Percentiles rank a stretch among this genome's conserved stretches.
These are phyloP conservation scores for Panthera leo DNA, from an alignment of 2,113 vertebrate genomes.

Conservation along the genomic window DNA sequence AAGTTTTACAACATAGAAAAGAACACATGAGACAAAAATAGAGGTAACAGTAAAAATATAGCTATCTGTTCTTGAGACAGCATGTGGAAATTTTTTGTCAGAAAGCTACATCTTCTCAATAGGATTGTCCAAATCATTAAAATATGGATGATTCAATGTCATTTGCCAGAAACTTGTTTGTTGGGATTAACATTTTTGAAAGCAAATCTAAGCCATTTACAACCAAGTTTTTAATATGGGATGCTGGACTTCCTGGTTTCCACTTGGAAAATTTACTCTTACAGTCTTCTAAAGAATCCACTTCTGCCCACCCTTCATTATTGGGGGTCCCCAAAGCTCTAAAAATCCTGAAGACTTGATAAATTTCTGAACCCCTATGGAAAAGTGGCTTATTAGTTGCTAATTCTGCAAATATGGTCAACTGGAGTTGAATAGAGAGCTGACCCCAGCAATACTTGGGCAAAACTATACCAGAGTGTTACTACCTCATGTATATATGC, in stretches of 20 bases:
- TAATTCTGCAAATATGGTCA: constrained; percentile 93
- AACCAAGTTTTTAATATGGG: constrained; percentile 92
- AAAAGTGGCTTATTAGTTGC: constrained; percentile 94
- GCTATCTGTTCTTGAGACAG: constrained; percentile 29
- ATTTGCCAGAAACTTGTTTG: constrained; percentile 92
- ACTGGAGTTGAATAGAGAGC: constrained; percentile 91
- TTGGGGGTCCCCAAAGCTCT: constrained; percentile 93
- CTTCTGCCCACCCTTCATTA: constrained; percentile 93
- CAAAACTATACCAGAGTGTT: constrained; percentile 92
- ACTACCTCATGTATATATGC: constrained; percentile 93
- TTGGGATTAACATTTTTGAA: constrained; percentile 94
- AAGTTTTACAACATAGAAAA: constrained; percentile 62
- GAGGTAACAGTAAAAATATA: constrained; percentile 56
- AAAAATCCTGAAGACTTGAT: constrained; percentile 95
- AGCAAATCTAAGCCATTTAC: constrained; percentile 93
- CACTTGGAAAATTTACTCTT: constrained; percentile 96
- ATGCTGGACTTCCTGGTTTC: constrained; percentile 90
- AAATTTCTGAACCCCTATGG: constrained; percentile 93
- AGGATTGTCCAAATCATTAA: constrained; percentile 92
- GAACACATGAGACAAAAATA: constrained; percentile 60
- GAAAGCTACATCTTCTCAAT: constrained; percentile 86
- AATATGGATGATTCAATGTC: constrained; percentile 93
- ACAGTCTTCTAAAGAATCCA: constrained; percentile 93
- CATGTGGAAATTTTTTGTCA: constrained; percentile 20
- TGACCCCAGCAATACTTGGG: constrained; percentile 90